These are phyloP conservation scores for Caenorhabditis afra DNA, from an alignment of 2,888 invertebrate genomes.

Conservation along the genomic window DNA sequence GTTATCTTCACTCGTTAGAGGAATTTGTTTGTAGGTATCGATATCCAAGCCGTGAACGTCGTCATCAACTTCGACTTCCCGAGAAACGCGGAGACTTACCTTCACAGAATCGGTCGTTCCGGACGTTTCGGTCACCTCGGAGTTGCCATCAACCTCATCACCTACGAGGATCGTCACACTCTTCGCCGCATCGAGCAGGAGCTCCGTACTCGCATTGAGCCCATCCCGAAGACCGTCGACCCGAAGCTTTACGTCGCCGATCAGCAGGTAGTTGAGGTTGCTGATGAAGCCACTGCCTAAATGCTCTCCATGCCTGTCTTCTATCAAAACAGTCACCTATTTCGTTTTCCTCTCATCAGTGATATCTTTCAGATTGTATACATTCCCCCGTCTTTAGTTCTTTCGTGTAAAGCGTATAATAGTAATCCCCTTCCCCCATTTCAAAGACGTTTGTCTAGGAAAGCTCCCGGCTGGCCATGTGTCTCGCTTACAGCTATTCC, in stretches of 20 bases:
- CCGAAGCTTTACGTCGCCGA: constrained; percentile 96
- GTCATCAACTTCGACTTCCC: constrained; percentile 99
- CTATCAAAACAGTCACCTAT: too few species aligned
- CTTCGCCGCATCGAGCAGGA: constrained; percentile 99
- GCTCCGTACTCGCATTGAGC: constrained; percentile 98
- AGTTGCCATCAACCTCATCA: constrained; percentile 99
- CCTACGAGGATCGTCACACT: constrained; percentile 97
- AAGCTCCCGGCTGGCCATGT: constrained; percentile 68
- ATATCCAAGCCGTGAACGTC: constrained; percentile 99
- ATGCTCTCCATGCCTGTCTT: not conserved
- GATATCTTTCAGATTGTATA: constrained; percentile 46
- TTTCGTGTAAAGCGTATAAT: constrained; percentile 43
- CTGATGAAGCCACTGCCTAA: constrained; percentile 47
- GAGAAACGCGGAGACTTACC: constrained; percentile 99
- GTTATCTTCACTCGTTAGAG: too few species aligned
- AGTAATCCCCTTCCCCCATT: constrained; percentile 47
- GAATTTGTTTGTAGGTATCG: constrained; percentile 86
- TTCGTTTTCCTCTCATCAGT: constrained; percentile 5
- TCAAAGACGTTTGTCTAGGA: constrained; percentile 38
- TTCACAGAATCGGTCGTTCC: constrained; percentile 95
- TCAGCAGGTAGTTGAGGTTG: constrained; percentile 83
- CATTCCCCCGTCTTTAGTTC: constrained; percentile 35
- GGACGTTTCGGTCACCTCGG: constrained; percentile 95
- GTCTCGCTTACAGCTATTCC: constrained; percentile 65
- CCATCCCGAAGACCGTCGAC: constrained; percentile 99